These are phyloP conservation scores for Erethizon dorsatum DNA, from an alignment of 2,797 vertebrate genomes.

Conservation along the genomic window DNA sequence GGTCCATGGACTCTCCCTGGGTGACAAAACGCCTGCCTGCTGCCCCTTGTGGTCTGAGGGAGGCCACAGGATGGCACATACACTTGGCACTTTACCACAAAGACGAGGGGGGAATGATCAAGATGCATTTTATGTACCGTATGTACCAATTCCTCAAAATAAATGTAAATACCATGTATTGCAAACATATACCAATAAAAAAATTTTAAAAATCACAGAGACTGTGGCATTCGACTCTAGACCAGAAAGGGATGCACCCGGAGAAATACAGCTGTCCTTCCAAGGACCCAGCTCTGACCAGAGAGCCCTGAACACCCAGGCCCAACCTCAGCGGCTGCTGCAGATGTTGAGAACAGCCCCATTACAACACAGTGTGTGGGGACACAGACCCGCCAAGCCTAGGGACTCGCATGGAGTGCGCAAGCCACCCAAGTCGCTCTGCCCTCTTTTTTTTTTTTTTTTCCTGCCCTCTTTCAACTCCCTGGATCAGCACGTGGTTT, in stretches of 20 bases:
- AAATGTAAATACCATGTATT: background rate
- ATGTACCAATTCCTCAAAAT: background rate
- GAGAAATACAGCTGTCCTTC: background rate
- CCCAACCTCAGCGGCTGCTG: background rate
- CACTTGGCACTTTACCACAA: background rate
- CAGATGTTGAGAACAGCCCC: background rate
- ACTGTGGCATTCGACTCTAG: background rate
- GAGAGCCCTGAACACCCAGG: background rate
- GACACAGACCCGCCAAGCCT: background rate
- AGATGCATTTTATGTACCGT: background rate
- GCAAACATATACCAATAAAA: background rate
- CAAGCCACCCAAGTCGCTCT: background rate
- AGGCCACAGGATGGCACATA: background rate
- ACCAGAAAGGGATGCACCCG: background rate
- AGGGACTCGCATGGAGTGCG: background rate
- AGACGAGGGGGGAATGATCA: background rate
- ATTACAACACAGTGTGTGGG: background rate
- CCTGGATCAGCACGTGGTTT: background rate
- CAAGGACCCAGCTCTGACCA: background rate
- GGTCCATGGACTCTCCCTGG: background rate
- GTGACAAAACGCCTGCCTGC: background rate
- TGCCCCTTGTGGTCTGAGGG: background rate
- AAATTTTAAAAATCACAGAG: background rate
- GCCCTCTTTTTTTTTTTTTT: no score
- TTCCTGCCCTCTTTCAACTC: no score